These are phyloP conservation scores for Conchocele bisecta DNA, from an alignment of 2,888 invertebrate genomes.

Conservation along the genomic window DNA sequence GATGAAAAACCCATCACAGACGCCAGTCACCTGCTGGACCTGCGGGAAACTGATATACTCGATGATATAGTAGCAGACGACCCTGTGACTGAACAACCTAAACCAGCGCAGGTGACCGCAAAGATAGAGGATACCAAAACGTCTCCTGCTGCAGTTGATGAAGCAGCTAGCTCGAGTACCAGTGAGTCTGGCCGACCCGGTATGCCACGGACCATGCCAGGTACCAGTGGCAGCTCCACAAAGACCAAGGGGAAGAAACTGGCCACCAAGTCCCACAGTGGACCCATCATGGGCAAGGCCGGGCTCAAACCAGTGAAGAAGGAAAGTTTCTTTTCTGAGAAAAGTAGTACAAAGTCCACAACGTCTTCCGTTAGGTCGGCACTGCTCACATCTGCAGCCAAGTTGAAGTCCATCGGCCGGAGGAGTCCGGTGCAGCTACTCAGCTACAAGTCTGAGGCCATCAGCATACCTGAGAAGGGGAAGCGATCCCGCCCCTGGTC, in stretches of 20 bases:
- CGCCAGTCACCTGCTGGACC: not conserved
- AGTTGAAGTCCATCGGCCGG: slow-evolving; percentile 48
- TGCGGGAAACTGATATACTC: slow-evolving; percentile 2
- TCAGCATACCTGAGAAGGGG: slow-evolving; percentile 41
- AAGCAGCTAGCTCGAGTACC: not conserved
- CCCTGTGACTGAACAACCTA: not conserved
- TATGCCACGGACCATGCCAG: slow-evolving; percentile 1
- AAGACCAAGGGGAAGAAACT: not conserved
- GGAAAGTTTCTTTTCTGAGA: slow-evolving; percentile 13
- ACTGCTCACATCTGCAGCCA: slow-evolving; percentile 52
- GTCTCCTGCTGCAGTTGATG: slow-evolving; percentile 1
- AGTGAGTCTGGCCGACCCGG: not conserved
- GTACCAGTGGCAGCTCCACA: not conserved
- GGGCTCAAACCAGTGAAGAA: slow-evolving; percentile 11
- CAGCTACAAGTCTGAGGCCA: slow-evolving; percentile 53
- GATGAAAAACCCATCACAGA: not conserved
- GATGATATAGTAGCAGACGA: slow-evolving; percentile 21
- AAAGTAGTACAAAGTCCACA: slow-evolving; percentile 18
- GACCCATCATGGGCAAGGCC: slow-evolving; percentile 23
- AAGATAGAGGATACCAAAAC: slow-evolving; percentile 3
- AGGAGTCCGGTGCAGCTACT: slow-evolving; percentile 50
- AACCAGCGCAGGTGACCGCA: not conserved
- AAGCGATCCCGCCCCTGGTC: slow-evolving; percentile 27
- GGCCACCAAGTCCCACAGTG: slow-evolving; percentile 21
- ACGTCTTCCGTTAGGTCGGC: slow-evolving; percentile 49